Base-by-base conservation (phyloP, 2,113 vertebrate species). In the Nothoprocta pentlandii region DNA sequence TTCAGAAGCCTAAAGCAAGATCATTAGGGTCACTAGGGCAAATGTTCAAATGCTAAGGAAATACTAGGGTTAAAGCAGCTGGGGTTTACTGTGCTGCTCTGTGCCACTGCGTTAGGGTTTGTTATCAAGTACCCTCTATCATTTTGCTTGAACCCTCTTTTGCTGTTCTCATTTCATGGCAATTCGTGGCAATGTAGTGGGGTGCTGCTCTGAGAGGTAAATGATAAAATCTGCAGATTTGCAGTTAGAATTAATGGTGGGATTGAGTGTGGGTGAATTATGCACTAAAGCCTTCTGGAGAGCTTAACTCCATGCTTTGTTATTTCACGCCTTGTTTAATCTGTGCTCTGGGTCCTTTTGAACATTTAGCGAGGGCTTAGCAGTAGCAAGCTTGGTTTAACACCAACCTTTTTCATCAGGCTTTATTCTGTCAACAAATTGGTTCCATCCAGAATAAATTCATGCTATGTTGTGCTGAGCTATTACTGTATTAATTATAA, bases 261-360 rank as follows among this genome's bases (percentile, higher is more conserved):
- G 89, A 39, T 85, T 51, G 81, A 75, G 28, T 56, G 46, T 7
- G 28, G 78, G 68, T 87, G 70, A 89, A 85, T 81, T 79, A 85
- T 82, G 87, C 67, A 77, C 20, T 62, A 62, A 62, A 46, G 59
- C 79, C 87, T 87, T 87, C 79, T 80, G 67, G 89, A 41, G 61
- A 56, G 47, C 63, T 64, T 82, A 83, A 54, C 79, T 87, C 75
- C 12, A 1, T 63, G 59, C 79, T 93, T 85, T 30, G 4, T 85
- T 96, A n/a, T 87, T 95, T 91, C 32, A 26, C 70, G 66, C 51
- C 62, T 61, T 77, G 71, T 86, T 92, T 91, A 92, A 94, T 94
- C 64, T 93, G 23, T 85, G n/a, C 74, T 85, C 32, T 93, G 86
- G 87, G 61, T 88, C 47, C 74, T 64, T 76, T 62, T 63, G 25